These are phyloP conservation scores for Oryctes rhinoceros DNA, from an alignment of 1,140 invertebrate genomes.

Conservation along the genomic window DNA sequence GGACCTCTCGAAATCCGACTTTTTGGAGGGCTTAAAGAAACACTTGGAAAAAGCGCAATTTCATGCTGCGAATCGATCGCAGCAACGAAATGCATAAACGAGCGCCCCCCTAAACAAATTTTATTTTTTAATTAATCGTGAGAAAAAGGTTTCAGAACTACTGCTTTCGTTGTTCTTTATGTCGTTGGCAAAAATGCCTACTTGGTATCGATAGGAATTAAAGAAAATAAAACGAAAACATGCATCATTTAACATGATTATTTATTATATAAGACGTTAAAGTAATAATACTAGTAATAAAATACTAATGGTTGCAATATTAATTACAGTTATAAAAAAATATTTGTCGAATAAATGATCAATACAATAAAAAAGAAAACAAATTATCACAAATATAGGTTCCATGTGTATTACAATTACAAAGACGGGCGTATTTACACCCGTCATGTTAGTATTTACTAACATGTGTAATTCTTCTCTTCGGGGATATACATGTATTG, in stretches of 20 bases:
- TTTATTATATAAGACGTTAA: conserved; percentile 32
- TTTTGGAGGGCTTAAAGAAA: too few species aligned
- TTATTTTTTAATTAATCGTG: too few species aligned
- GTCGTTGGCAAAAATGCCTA: background rate
- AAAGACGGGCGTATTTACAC: conserved; percentile 13
- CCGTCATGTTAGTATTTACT: too few species aligned
- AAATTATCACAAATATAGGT: conserved; percentile 46
- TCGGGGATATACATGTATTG: background rate
- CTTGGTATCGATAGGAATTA: background rate
- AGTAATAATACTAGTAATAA: conserved; percentile 36
- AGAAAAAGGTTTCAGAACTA: too few species aligned
- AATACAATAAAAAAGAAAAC: conserved; percentile 39
- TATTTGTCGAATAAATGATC: conserved; percentile 28
- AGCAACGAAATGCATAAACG: too few species aligned
- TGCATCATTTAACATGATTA: conserved; percentile 13
- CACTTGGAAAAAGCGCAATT: too few species aligned
- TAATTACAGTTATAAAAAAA: conserved; percentile 26
- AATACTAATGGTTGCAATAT: conserved; percentile 31
- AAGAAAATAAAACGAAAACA: background rate
- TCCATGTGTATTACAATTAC: conserved; percentile 44
- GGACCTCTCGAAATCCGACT: too few species aligned
- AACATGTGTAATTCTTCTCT: conserved; percentile 7
- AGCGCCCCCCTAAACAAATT: too few species aligned
- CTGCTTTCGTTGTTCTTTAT: background rate
- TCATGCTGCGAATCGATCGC: too few species aligned